Conservation (phyloP, 2,113 vertebrate species). For the Trinectes maculatus region DNA sequence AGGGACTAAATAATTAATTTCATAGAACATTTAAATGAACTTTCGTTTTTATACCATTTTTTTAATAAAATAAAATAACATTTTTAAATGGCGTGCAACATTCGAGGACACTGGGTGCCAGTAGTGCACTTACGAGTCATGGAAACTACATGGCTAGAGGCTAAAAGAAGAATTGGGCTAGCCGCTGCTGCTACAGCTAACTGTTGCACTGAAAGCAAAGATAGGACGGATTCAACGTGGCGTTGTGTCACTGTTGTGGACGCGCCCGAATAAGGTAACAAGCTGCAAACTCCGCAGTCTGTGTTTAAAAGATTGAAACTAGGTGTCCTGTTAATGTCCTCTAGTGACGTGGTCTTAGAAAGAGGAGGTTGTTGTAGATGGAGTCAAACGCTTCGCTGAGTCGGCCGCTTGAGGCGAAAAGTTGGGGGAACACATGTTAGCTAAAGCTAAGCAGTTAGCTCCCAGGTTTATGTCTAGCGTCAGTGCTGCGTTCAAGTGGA, state of each 20-base stretch:
- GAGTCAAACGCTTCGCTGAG: not conserved
- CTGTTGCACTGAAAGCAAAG: not conserved
- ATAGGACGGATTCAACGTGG: not conserved
- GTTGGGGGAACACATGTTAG: not conserved
- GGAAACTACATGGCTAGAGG: too few relatives aligned
- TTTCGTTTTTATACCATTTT: too few relatives aligned
- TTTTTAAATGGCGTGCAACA: too few relatives aligned
- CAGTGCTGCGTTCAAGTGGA: slow-evolving; percentile 41
- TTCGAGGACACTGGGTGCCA: too few relatives aligned
- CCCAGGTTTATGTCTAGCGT: not conserved
- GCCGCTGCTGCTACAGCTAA: too few relatives aligned
- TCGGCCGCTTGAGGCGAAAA: not conserved
- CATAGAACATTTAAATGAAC: too few relatives aligned
- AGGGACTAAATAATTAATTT: too few relatives aligned
- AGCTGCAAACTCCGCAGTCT: not conserved
- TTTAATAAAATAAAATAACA: too few relatives aligned
- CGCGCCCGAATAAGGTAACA: slow-evolving; percentile 55
- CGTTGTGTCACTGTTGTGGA: not conserved
- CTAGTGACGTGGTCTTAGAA: not conserved
- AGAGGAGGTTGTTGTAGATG: not conserved
- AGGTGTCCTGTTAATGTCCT: not conserved
- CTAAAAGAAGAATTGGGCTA: too few relatives aligned
- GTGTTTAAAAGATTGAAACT: not conserved
- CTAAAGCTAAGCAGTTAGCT: slow-evolving; percentile 29
- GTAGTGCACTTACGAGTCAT: too few relatives aligned